Conservation (phyloP, 2,888 invertebrate species). For the Rhyacophila evoluta region DNA sequence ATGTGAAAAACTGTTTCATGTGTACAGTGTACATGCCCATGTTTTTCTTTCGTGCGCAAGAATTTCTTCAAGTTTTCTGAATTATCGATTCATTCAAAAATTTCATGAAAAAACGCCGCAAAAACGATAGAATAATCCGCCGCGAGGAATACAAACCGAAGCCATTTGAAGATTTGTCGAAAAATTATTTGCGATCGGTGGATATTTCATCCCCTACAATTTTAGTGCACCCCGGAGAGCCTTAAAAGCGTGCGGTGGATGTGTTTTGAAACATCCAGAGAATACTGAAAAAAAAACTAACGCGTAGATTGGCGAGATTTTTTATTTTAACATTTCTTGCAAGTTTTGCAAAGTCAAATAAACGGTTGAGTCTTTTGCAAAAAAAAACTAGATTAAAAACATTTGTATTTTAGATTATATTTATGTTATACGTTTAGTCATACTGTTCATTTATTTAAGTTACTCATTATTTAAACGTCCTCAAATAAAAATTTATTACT, state of each 20-base stretch:
- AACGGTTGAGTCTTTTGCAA: too few species aligned
- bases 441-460: too few species aligned
- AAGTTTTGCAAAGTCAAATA: not conserved
- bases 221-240: not conserved
- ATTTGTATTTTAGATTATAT: too few species aligned
- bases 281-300: not conserved
- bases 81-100: not conserved
- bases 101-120: not conserved
- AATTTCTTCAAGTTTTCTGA: not conserved
- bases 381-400: too few species aligned
- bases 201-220: constrained; percentile 12
- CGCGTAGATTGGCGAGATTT: not conserved
- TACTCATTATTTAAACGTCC: too few species aligned
- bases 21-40: too few species aligned
- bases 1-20: too few species aligned
- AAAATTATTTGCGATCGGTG: constrained; percentile 1
- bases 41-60: too few species aligned
- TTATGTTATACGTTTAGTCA: too few species aligned
- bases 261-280: not conserved
- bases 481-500: too few species aligned
- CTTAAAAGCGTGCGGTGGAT: not conserved
- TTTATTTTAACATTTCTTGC: not conserved
- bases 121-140: not conserved
- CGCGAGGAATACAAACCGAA: not conserved
- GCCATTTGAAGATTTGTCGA: not conserved